Percentiles rank a stretch among this genome's conserved stretches.
Conservation (phyloP, 2,888 invertebrate genomes). For the Eueremaeus valkanovi region DNA sequence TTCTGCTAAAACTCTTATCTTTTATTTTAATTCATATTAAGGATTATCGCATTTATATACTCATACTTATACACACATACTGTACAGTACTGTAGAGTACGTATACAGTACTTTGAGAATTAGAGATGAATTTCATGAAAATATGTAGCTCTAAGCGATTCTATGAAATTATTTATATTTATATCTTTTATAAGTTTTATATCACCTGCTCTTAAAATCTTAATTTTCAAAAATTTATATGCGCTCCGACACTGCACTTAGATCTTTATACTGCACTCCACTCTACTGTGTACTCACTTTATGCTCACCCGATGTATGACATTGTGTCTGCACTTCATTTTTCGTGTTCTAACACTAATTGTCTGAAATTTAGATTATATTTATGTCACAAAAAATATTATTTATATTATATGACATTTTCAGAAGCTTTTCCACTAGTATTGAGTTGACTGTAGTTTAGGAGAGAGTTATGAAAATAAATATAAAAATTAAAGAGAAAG, state of each 20-base stretch:
- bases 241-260: no score
- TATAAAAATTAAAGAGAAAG: background rate
- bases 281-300: background rate
- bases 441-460: background rate
- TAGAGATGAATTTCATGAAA: background rate
- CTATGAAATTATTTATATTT: no score
- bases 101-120: background rate
- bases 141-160: background rate
- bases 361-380: slow-evolving; percentile 23
- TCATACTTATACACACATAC: no score
- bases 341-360: background rate
- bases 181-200: background rate
- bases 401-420: background rate
- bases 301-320: background rate
- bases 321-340: background rate
- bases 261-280: no score
- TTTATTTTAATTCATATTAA: slow-evolving; percentile 21
- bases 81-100: no score
- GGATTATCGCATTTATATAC: slow-evolving; percentile 27
- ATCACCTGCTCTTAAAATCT: background rate
- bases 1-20: background rate
- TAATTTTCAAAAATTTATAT: background rate
- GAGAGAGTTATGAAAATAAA: slow-evolving; percentile 27
- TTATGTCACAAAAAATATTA: slow-evolving; percentile 12
- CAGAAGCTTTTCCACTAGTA: background rate